Evolutionary conservation across 1,140 invertebrate species (phyloP).

Genomic region (Apis dorsata): DNA sequence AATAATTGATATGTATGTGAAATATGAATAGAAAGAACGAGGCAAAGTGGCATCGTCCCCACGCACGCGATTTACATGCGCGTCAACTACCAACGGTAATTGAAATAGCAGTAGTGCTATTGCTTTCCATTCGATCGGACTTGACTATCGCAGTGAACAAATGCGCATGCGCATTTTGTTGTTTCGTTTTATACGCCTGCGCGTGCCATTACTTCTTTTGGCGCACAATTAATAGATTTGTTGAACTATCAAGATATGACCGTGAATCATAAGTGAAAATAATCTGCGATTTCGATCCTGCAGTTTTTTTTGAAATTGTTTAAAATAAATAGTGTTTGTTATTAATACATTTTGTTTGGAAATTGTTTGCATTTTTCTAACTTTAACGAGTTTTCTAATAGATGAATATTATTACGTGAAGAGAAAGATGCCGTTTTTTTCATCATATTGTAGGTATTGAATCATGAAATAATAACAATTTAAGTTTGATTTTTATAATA

Average conservation of each 20-base stretch:
- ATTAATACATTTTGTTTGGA: background rate
- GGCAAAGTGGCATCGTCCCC: background rate
- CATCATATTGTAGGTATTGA: background rate
- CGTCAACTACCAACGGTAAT: slow-evolving; percentile 1
- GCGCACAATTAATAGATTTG: background rate
- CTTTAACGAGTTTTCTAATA: background rate
- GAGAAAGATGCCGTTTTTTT: slow-evolving; percentile 5
- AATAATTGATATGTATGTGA: background rate
- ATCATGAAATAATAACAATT: no score
- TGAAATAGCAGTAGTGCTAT: slow-evolving; percentile 32
- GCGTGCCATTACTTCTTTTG: background rate
- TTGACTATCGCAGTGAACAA: background rate
- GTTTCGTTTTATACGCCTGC: background rate
- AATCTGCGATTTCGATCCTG: background rate
- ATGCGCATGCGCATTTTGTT: slow-evolving; percentile 36
- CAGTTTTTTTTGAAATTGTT: background rate
- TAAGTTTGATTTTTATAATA: background rate
- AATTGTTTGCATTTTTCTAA: background rate
- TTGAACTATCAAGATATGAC: background rate
- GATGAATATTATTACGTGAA: background rate
- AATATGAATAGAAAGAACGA: background rate
- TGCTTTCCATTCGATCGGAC: slow-evolving; percentile 43
- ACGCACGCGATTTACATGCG: slow-evolving; percentile 6
- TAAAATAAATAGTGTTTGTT: background rate
- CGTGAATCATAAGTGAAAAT: background rate